Base-by-base conservation (phyloP, 2,888 invertebrate species). In the Idaea aversata region DNA sequence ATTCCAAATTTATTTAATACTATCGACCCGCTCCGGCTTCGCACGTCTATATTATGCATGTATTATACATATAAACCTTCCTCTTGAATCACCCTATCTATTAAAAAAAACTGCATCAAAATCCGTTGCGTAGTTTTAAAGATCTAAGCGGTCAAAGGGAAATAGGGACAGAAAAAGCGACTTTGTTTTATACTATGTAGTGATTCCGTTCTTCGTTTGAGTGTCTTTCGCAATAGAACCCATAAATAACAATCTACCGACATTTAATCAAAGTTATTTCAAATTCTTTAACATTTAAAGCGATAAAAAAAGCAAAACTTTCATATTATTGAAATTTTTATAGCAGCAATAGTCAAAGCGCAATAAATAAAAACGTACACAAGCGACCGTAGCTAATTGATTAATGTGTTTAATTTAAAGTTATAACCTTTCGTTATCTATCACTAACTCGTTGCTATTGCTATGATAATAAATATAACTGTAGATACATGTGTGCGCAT, bases 351-450 rank as follows among this genome's bases (percentile, higher is more conserved):
- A 75, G 68, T 70, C 67, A 58, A 66, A 57, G 47, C 71, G 73
- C 70, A 74, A 77, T 81, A 76, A 79, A 80, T 76, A 73, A 7
- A 81, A 79, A 79, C 74, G 71, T 72, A 59, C 65, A 64, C 63
- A 72, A 72, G 65, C 66, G 69, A 72, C 75, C 75, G 75, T 16
- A 62, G 67, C 78, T 81, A 83, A 85, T 85, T 81, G 83, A 84
- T 83, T 80, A 76, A 83, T 82, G 77, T 80, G 76, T 80, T 83
- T 80, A 83, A 80, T 80, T 82, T 76, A 75, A 79, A 72, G 67
- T 72, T 71, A 69, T 70, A 74, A 68, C 68, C 67, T 74, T 76
- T 59, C 66, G 68, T 67, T 69, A 68, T 65, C 15, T 58, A 58
- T 15, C 15, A 58, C 6, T 16, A 58, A 57, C 66, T 59, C 67